phyloP scores from a whole-genome alignment of 35 echinoderm and acorn worm species.

The Anneissia japonica region DNA sequence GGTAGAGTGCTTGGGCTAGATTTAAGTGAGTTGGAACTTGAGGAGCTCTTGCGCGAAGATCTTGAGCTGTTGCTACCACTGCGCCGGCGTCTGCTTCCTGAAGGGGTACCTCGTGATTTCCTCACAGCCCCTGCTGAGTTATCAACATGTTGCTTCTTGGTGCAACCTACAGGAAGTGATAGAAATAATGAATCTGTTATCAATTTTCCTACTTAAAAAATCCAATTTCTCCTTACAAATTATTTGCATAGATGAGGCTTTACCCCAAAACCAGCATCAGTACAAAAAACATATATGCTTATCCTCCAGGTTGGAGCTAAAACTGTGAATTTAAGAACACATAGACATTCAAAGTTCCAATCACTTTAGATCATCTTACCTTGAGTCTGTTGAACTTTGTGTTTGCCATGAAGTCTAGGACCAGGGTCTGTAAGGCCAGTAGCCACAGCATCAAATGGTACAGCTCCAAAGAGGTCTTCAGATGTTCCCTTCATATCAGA shows the following conservation, averaged over 20 bases:
- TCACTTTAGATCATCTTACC: background rate
- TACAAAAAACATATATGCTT: no score
- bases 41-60: conserved; percentile 66
- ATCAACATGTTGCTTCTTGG: conserved; percentile 82
- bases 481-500: background rate
- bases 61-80: conserved; percentile 85
- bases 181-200: background rate
- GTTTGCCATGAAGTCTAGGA: background rate
- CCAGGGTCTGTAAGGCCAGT: conserved; percentile 25
- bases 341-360: no score
- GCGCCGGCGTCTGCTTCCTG: conserved; percentile 63
- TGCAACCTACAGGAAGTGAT: background rate
- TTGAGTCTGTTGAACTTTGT: background rate
- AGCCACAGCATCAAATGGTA: conserved; percentile 69
- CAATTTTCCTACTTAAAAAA: background rate
- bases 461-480: conserved; percentile 88
- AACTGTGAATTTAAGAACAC: no score
- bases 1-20: conserved; percentile 83
- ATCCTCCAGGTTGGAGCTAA: no score
- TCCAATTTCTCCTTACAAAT: background rate
- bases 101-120: conserved; percentile 47
- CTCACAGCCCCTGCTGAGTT: conserved; percentile 77
- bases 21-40: conserved; percentile 89
- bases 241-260: no score
- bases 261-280: no score